These are phyloP conservation scores for Telmatochromis brachygnathus DNA, from an alignment of 2,113 vertebrate species.

Conservation along the genomic window DNA sequence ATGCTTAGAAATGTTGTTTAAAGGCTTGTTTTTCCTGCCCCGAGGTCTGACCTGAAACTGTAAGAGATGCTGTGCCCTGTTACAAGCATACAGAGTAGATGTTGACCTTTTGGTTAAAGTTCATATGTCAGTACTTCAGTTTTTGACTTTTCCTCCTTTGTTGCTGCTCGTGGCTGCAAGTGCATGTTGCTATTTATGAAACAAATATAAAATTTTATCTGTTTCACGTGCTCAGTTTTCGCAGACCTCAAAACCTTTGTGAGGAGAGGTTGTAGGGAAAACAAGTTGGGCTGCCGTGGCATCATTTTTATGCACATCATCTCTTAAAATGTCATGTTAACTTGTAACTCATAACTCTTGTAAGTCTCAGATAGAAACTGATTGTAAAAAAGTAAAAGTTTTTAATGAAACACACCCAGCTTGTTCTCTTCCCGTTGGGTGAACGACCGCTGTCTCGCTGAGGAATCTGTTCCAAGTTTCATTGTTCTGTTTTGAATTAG, in stretches of 20 bases:
- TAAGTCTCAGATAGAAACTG: neutral
- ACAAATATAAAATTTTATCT: neutral
- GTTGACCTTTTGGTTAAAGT: neutral
- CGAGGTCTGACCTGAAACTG: neutral
- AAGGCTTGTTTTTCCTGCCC: neutral
- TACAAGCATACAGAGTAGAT: neutral
- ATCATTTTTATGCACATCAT: neutral
- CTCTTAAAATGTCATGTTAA: slow-evolving; percentile 12
- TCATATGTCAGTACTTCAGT: neutral
- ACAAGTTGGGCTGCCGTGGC: neutral
- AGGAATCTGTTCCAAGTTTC: slow-evolving; percentile 20
- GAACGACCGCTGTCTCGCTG: neutral
- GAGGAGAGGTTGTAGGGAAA: neutral
- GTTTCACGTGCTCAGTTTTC: neutral
- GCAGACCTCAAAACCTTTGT: neutral
- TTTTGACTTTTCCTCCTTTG: neutral
- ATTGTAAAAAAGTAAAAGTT: neutral
- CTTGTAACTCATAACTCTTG: neutral
- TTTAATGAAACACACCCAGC: neutral
- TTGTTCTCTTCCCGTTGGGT: neutral
- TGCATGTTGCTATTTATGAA: neutral
- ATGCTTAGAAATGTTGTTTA: neutral
- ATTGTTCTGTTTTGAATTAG: slow-evolving; percentile 59
- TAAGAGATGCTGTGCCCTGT: neutral
- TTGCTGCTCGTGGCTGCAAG: neutral